phyloP scores from a whole-genome alignment of 2,113 vertebrate genomes.

The Cheilinus undulatus region DNA sequence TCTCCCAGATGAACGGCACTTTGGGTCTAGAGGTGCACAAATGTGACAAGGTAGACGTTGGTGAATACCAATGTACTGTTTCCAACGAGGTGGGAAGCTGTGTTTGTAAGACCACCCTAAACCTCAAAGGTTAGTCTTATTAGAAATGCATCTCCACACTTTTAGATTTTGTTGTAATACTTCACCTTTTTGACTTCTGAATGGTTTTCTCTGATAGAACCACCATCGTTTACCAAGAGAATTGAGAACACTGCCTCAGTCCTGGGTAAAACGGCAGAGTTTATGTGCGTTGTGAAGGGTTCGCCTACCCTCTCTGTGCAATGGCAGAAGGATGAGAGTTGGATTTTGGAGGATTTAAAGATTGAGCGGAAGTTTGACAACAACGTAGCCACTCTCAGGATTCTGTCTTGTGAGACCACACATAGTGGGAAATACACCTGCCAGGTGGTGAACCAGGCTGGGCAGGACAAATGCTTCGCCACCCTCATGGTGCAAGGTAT shows the following conservation, averaged over 20 bases:
- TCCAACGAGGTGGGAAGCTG: slow-evolving; percentile 94
- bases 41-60: slow-evolving; percentile 90
- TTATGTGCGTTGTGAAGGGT: slow-evolving; percentile 87
- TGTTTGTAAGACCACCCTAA: slow-evolving; percentile 87
- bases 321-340: slow-evolving; percentile 96
- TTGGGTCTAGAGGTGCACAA: slow-evolving; percentile 89
- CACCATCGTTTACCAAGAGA: slow-evolving; percentile 90
- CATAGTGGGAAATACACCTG: slow-evolving; percentile 94
- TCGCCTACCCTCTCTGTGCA: slow-evolving; percentile 90
- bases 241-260: slow-evolving; percentile 88
- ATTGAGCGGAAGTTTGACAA: slow-evolving; percentile 89
- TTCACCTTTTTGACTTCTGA: slow-evolving; percentile 45
- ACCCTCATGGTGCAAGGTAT: slow-evolving; percentile 94
- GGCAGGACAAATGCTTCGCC: slow-evolving; percentile 91
- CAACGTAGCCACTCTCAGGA: slow-evolving; percentile 86
- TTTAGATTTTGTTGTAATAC: background rate
- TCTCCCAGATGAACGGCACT: slow-evolving; percentile 84
- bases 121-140: slow-evolving; percentile 92
- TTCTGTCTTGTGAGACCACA: slow-evolving; percentile 84
- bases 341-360: slow-evolving; percentile 90
- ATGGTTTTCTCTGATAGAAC: slow-evolving; percentile 84
- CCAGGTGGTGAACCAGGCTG: slow-evolving; percentile 95
- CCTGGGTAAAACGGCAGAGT: slow-evolving; percentile 88
- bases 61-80: slow-evolving; percentile 94
- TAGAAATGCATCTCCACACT: background rate